phyloP scores from a whole-genome alignment of 2,113 vertebrate genomes.

The Fregata magnificens region DNA sequence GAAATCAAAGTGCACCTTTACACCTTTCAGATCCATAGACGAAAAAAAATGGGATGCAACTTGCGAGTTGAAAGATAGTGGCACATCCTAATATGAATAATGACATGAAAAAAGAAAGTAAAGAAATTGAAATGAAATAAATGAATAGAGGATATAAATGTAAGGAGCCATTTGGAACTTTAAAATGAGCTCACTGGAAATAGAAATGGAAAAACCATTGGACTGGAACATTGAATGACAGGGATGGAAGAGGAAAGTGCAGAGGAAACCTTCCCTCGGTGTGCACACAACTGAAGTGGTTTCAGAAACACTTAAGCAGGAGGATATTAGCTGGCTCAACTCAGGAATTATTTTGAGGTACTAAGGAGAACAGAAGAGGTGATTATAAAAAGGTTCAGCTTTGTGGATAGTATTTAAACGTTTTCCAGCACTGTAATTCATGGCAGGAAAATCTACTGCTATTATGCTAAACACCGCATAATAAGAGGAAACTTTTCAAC shows the following conservation, averaged over 20 bases:
- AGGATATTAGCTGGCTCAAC: conserved; percentile 33
- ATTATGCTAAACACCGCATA: not conserved
- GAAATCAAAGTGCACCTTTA: not conserved
- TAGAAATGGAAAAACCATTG: conserved; percentile 44
- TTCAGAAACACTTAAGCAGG: conserved; percentile 16
- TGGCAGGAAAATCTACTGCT: not conserved
- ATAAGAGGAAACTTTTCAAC: not conserved
- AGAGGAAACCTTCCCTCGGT: not conserved
- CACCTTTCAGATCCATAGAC: not conserved
- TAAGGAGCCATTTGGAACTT: not conserved
- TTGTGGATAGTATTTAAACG: not conserved
- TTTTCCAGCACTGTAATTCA: conserved; percentile 10
- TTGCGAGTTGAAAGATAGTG: not conserved
- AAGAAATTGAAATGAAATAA: not conserved
- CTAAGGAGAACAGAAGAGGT: not conserved
- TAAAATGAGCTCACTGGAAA: conserved; percentile 46
- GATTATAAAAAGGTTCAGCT: conserved; percentile 25
- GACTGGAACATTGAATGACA: conserved; percentile 21
- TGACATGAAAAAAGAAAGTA: not conserved
- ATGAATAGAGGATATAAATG: not conserved
- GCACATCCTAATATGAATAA: not conserved
- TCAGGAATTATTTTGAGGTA: conserved; percentile 26
- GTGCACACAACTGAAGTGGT: not conserved
- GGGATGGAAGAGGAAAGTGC: not conserved
- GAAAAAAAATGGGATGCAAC: not conserved